Base-by-base conservation (phyloP, 2,888 invertebrate species). In the Graphium colonna region DNA sequence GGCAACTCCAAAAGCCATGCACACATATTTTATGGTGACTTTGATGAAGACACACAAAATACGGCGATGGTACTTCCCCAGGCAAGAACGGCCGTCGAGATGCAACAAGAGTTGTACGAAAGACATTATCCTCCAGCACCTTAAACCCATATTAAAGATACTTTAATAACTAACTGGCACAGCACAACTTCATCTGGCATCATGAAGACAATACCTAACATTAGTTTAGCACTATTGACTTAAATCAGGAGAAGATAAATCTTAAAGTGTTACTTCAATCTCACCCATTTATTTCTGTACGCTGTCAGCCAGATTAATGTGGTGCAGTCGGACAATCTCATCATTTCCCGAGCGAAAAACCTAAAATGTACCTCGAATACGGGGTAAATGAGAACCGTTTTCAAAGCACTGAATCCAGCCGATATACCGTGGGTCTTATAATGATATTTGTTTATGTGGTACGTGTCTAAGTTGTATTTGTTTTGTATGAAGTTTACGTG, bases 271-370 rank as follows among this genome's bases (percentile, higher is more conserved):
- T 8, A 17, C n/a, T 39, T 13, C 1, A 40, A 33, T 54, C 57
- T 62, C 58, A 87, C 88, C 82, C 77, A 77, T 77, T 86, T 87
- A 64, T 79, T 84, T 16, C 83, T 77, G 55, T 86, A 85, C 5
- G 75, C 77, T 0, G 85, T 82, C 51, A 86, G 59, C 84, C 87
- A 88, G 56, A 86, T 50, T 13, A 88, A 50, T 4, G 75, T 61
- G n/a, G 58, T 67, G 53, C 81, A 80, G 0, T 88, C 89, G 31
- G 89, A 88, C 0, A 92, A 65, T 5, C 93, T 78, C 85, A 93
- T 90, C 52, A 94, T 74, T 63, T 95, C 95, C 55, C 92, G 79
- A 12, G 92, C 72, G 56, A 94, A 92, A 67, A 86, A 92, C 40
- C 86, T 78, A 33, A 82, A 83, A 62, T 92, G 90, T 2, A 71